phyloP scores from a whole-genome alignment of 2,888 invertebrate species.

The Clitarchus hookeri region DNA sequence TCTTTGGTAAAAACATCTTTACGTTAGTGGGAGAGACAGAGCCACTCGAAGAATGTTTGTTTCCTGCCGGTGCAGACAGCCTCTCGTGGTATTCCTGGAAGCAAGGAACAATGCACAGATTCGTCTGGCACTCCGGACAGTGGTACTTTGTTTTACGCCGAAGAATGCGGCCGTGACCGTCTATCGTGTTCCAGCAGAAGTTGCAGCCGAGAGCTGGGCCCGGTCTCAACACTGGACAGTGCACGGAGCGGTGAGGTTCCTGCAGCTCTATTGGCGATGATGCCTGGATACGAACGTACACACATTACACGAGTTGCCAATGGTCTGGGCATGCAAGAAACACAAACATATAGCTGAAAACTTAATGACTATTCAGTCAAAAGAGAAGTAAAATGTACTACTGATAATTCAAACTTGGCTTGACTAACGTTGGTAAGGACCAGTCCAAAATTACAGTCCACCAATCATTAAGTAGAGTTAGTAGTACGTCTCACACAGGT shows the following conservation, averaged over 20 bases:
- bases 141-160: constrained; percentile 88
- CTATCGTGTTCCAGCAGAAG: constrained; percentile 90
- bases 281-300: constrained; percentile 19
- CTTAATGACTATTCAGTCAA: no score
- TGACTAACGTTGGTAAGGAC: no score
- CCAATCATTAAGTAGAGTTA: no score
- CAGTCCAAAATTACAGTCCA: no score
- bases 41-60: constrained; percentile 49
- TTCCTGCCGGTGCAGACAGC: constrained; percentile 49
- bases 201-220: constrained; percentile 87
- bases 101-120: constrained; percentile 87
- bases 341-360: no score
- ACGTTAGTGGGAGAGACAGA: constrained; percentile 51
- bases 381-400: no score
- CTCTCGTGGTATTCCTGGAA: constrained; percentile 84
- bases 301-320: no score
- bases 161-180: constrained; percentile 78
- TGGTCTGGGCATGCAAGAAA: no score
- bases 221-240: constrained; percentile 80
- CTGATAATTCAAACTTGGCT: no score
- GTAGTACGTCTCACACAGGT: no score
- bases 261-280: constrained; percentile 46
- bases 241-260: constrained; percentile 61
- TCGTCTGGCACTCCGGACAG: constrained; percentile 87
- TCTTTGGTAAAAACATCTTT: constrained; percentile 56